These are phyloP conservation scores for Epicauta chinensis DNA, from an alignment of 1,140 invertebrate species.

Conservation along the genomic window DNA sequence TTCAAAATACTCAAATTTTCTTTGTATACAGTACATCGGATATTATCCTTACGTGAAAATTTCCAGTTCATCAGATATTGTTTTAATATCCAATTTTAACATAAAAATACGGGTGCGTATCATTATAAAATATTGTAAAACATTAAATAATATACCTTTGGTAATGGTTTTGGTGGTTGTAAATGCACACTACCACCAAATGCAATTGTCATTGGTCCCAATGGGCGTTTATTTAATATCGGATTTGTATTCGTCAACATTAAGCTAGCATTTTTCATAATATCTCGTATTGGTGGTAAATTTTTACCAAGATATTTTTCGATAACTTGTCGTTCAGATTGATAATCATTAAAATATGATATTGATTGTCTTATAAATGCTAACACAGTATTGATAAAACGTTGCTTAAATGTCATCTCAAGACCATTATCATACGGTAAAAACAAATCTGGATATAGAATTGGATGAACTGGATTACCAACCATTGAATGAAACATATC, in stretches of 20 bases:
- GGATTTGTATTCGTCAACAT: constrained; percentile 35
- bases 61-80: too few species aligned
- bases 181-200: too few species aligned
- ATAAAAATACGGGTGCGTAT: constrained; percentile 19
- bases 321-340: constrained; percentile 4
- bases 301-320: constrained; percentile 34
- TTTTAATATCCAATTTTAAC: too few species aligned
- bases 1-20: too few species aligned
- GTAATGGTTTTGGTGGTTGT: too few species aligned
- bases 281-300: constrained; percentile 24
- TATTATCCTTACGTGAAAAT: too few species aligned
- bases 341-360: too few species aligned
- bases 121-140: constrained; percentile 14
- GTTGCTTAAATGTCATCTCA: constrained; percentile 33
- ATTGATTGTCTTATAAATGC: too few species aligned
- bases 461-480: constrained; percentile 36
- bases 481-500: constrained; percentile 20
- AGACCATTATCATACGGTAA: constrained; percentile 24
- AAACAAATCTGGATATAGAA: constrained; percentile 33
- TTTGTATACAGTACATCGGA: too few species aligned
- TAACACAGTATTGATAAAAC: constrained; percentile 27
- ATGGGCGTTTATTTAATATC: constrained; percentile 18
- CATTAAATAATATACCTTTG: too few species aligned
- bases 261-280: constrained; percentile 31
- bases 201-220: neutral